Evolutionary conservation across 2,113 vertebrate species (phyloP).

Genomic region (Phaetusa simplex): DNA sequence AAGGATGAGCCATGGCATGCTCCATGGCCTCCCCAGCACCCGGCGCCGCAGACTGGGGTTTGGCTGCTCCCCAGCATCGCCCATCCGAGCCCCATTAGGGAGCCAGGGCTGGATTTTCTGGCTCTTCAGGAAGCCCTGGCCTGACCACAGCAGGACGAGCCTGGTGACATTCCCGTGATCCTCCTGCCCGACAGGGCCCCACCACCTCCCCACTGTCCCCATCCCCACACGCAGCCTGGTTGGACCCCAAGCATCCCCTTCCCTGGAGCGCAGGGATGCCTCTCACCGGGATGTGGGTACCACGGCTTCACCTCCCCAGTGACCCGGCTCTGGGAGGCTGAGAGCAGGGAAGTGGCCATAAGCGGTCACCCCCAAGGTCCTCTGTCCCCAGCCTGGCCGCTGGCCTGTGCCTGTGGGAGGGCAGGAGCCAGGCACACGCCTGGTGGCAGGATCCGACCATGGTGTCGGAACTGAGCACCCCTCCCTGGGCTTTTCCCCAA

Average conservation of each 20-base stretch:
- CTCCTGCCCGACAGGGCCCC: not conserved
- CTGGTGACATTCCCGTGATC: not conserved
- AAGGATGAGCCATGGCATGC: not conserved
- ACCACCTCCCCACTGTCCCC: rapidly evolving
- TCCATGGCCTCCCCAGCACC: rapidly evolving
- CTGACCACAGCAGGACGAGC: not conserved
- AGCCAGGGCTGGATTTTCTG: constrained; percentile 44
- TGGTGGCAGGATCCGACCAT: not conserved
- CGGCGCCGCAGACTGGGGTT: not conserved
- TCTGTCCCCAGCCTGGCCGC: not conserved
- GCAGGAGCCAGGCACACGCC: not conserved
- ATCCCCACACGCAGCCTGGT: rapidly evolving
- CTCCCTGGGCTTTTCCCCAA: not conserved
- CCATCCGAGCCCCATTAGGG: not conserved
- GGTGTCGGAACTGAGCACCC: not conserved
- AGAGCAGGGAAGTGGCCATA: not conserved
- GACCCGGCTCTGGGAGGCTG: not conserved
- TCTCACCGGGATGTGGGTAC: not conserved
- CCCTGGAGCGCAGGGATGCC: rapidly evolving
- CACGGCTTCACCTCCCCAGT: not conserved
- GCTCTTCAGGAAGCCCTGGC: constrained; percentile 5
- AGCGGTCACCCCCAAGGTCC: rapidly evolving
- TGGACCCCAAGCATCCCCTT: not conserved
- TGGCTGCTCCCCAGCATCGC: not conserved
- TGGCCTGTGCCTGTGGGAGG: rapidly evolving